A percentile compares a stretch with the other conserved stretches of the same genome.
phyloP scores from a whole-genome alignment of 1,140 invertebrate genomes.

The Drosophila sucinea region DNA sequence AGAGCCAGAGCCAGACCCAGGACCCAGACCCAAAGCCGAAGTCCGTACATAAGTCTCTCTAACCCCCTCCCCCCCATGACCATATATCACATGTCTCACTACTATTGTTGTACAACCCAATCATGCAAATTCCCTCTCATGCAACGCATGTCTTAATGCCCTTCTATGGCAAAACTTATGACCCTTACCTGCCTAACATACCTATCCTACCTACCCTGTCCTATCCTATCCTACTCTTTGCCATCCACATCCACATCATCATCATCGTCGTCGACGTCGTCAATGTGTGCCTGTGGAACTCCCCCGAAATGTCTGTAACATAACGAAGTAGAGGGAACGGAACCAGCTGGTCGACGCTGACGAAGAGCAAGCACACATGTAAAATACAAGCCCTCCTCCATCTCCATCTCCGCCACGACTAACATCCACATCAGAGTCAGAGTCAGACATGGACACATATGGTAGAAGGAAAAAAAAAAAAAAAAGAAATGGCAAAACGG shows the following conservation, averaged over 20 bases:
- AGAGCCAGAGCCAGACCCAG: too few relatives aligned
- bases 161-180: slow-evolving; percentile 70
- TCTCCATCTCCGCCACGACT: slow-evolving; percentile 14
- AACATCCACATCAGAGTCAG: slow-evolving; percentile 59
- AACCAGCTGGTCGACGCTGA: slow-evolving; percentile 2
- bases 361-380: slow-evolving; percentile 52
- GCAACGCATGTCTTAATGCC: slow-evolving; percentile 59
- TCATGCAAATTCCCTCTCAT: slow-evolving; percentile 43
- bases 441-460: slow-evolving; percentile 49
- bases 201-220: background rate
- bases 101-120: slow-evolving; percentile 29
- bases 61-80: slow-evolving; percentile 13
- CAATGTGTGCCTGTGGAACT: background rate
- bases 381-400: slow-evolving; percentile 56
- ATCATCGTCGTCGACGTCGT: slow-evolving; percentile 1
- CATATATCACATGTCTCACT: slow-evolving; percentile 49
- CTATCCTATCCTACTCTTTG: too few relatives aligned
- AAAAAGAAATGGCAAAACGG: slow-evolving; percentile 24
- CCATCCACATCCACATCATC: background rate
- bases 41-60: background rate
- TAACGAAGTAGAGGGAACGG: background rate
- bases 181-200: slow-evolving; percentile 51
- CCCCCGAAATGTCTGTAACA: background rate
- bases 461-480: slow-evolving; percentile 42
- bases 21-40: too few relatives aligned